Base-by-base conservation (phyloP, 2,113 vertebrate species). In the Amblyornis subalaris region DNA sequence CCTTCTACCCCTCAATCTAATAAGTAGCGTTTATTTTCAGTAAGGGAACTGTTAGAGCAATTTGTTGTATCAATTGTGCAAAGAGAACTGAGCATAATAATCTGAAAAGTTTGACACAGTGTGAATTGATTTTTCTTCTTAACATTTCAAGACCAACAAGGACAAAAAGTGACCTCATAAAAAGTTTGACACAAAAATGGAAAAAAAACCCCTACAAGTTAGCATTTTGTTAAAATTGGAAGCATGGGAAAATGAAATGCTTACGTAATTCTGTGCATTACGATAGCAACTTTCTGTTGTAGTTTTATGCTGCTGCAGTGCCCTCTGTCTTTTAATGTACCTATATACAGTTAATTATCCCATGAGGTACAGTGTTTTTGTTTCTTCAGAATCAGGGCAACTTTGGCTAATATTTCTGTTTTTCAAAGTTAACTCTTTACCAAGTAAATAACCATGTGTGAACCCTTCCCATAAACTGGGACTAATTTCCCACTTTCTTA, bases 331-430 rank as follows among this genome's bases (percentile, higher is more conserved):
- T 97, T 96, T 89, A 65, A 77, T 69, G 23, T 72, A 28, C 21
- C 81, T 90, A 85, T 82, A 84, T 95, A 76, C 80, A 86, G 62
- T 91, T 98, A 98, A 98, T 98, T 98, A 97, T 95, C 97, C 88
- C 93, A 51, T 51, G 91, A 96, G 96, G 89, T 71, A 45, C 33
- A 45, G 42, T 31, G 40, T 0, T 45, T 88, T 92, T 81, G 4
- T 96, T 88, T 88, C 14, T 86, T 89, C 36, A 73, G 9, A 76
- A 57, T 66, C 26, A 83, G 20, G 23, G 77, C 28, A 51, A 14
- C 10, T 47, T 66, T 47, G 31, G 14, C n/a, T 80, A 60, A 5
- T 64, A 53, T 88, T 95, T 84, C 29, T 76, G 9, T 31, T 74
- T 8, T 65, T 71, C 3, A 5, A 58, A 14, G 1, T 66, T 16